Evolutionary conservation across 2,797 vertebrate species (phyloP), one percentile per base, ranked within the genome.

Genomic region (Pangasius mekongensis): DNA sequence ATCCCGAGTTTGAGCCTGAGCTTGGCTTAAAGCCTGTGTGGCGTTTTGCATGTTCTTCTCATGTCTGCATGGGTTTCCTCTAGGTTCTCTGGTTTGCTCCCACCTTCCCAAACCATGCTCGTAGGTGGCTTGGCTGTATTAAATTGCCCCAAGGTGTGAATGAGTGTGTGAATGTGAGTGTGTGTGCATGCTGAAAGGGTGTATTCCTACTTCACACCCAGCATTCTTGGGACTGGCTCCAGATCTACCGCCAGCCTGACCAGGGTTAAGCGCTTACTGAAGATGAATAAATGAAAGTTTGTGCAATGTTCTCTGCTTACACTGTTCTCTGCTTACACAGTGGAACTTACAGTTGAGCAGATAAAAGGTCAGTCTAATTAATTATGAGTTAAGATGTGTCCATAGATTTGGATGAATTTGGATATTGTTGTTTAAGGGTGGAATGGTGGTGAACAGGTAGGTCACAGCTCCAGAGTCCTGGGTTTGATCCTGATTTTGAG

Each of bases 111-210:
- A 83, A 49, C 18, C 2, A 24, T 58, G 52, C 77, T 58, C 10
- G 54, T 77, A 24, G 10, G 30, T 81, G 54, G 54, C 77, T 80
- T 36, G 54, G 54, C 18, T 56, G 30, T 36, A 36, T 3, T 33
- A 56, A 80, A 80, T 80, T 56, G n/a, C 52, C 18, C 36, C 54
- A 80, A 80, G 54, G 33, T 81, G 30, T 80, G 76, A 80, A 80
- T 18, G 74, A 77, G 14, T 80, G 16, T 36, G 33, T 58, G 54
- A 33, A 16, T 52, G 27, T 8, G 74, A 52, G 30, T 2, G 30
- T 24, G 27, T 10, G 33, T 7, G 16, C n/a, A 77, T 78, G 30
- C 18, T 80, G 18, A 80, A 56, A 3, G 8, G 16, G 56, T 81
- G 33, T 39, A 11, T 81, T 58, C 9, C 33, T n/a, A 5, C 14